Conservation (phyloP, 2,888 invertebrate genomes). For the Plebejus anna region DNA sequence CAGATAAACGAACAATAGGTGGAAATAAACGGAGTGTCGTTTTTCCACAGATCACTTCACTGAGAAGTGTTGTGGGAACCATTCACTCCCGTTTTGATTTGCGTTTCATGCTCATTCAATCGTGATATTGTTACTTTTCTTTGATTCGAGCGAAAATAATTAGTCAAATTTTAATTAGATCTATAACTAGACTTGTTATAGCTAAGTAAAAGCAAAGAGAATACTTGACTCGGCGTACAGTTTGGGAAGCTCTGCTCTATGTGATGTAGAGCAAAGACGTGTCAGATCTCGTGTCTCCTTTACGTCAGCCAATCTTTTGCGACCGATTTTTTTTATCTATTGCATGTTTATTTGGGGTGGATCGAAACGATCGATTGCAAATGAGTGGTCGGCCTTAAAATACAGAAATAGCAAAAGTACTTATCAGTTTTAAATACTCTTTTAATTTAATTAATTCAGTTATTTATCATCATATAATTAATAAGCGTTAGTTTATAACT, state of each 20-base stretch:
- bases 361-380: no score
- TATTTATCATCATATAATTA: neutral
- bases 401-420: no score
- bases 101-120: conserved; percentile 38
- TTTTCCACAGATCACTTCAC: conserved; percentile 58
- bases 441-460: neutral
- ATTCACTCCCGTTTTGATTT: conserved; percentile 54
- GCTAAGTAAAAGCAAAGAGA: no score
- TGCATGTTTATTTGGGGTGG: no score
- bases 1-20: conserved; percentile 71
- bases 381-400: no score
- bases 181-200: neutral
- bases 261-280: no score
- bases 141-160: neutral
- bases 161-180: neutral
- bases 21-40: conserved; percentile 63
- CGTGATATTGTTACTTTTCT: conserved; percentile 12
- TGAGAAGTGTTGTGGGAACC: conserved; percentile 57
- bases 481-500: neutral
- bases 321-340: no score
- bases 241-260: no score
- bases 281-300: no score
- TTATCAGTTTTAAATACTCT: neutral
- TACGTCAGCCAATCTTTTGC: no score
- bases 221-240: no score